Evolutionary conservation across 1,140 invertebrate species (phyloP).

Genomic region (Drosophila suzukii): DNA sequence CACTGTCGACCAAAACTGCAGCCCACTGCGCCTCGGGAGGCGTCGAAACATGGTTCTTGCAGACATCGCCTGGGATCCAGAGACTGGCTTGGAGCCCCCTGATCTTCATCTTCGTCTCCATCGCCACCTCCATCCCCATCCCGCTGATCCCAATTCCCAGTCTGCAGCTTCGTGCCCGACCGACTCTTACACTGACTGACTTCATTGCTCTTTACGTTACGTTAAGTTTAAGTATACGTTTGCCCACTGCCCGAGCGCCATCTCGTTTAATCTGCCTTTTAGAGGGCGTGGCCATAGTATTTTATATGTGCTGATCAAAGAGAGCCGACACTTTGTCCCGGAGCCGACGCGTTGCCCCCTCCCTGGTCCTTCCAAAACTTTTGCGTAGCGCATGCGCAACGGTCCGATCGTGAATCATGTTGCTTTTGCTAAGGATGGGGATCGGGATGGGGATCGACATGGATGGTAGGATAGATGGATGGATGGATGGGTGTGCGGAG

Average conservation of each 20-base stretch:
- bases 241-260: constrained; percentile 78
- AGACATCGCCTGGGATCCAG: constrained; percentile 45
- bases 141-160: not conserved
- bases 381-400: constrained; percentile 57
- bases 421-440: constrained; percentile 24
- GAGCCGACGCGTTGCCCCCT: constrained; percentile 38
- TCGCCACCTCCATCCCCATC: constrained; percentile 1
- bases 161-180: constrained; percentile 27
- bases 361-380: constrained; percentile 2
- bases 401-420: constrained; percentile 46
- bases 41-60: constrained; percentile 49
- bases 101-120: not conserved
- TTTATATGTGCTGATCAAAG: constrained; percentile 84
- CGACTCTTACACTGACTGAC: constrained; percentile 65
- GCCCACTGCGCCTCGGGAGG: constrained; percentile 67
- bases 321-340: constrained; percentile 74
- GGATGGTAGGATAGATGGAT: not conserved
- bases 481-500: constrained; percentile 1
- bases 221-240: constrained; percentile 80
- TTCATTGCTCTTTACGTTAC: constrained; percentile 82
- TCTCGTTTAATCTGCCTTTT: constrained; percentile 84
- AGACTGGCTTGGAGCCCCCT: constrained; percentile 3
- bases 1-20: constrained; percentile 64
- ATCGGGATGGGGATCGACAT: constrained; percentile 15
- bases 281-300: constrained; percentile 84